Evolutionary conservation across 1,140 invertebrate genomes (phyloP).

Genomic region (Amphibalanus amphitrite): DNA sequence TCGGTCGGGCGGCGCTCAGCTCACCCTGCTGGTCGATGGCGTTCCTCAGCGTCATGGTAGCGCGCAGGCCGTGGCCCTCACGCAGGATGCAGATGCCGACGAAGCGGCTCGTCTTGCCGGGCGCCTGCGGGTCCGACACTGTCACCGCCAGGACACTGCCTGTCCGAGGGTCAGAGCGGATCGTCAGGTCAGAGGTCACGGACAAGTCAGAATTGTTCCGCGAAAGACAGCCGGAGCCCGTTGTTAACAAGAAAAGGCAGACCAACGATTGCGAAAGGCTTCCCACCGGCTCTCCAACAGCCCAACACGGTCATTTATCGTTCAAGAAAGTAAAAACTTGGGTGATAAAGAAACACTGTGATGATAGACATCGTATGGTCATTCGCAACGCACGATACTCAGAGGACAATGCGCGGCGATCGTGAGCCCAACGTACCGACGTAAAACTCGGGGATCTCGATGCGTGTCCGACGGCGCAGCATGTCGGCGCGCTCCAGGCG

Average conservation of each 20-base stretch:
- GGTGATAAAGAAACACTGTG: constrained; percentile 7
- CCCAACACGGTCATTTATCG: neutral
- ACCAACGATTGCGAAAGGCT: neutral
- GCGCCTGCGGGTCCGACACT: constrained; percentile 69
- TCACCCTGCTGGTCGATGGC: constrained; percentile 69
- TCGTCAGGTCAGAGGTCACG: constrained; percentile 3
- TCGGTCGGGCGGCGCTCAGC: neutral
- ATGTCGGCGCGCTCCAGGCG: constrained; percentile 84
- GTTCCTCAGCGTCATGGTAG: constrained; percentile 78
- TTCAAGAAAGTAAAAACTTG: neutral
- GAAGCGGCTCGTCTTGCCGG: constrained; percentile 70
- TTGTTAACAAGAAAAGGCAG: neutral
- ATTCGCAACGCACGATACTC: too few species aligned
- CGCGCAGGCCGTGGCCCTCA: constrained; percentile 54
- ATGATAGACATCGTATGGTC: neutral
- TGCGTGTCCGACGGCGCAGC: constrained; percentile 56
- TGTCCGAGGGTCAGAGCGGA: constrained; percentile 25
- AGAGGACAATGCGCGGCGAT: neutral
- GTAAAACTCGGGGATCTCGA: constrained; percentile 94
- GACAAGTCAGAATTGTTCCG: neutral
- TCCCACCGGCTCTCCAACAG: neutral
- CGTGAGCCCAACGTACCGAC: constrained; percentile 46
- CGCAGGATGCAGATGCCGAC: constrained; percentile 91
- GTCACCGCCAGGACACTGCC: constrained; percentile 82
- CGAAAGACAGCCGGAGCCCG: neutral